A percentile compares a stretch with the other conserved stretches of the same genome.
Evolutionary conservation across 30 jellyfish, hydroid and myxozoan species (phyloP).

Genomic region (Aurelia coerulea): DNA sequence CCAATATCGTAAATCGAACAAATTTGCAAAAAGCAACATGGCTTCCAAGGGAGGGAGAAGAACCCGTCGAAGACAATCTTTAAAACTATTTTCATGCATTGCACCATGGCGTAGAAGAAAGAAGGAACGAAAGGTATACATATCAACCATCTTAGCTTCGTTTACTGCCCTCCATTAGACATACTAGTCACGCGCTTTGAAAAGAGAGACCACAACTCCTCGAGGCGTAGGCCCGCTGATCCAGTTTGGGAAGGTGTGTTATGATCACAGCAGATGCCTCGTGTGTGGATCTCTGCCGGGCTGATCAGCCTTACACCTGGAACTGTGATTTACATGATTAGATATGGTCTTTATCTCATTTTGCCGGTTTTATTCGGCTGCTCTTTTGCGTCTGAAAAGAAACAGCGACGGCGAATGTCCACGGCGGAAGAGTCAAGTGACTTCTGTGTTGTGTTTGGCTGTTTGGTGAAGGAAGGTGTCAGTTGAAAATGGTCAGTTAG

Average conservation of each 20-base stretch:
- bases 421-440: not conserved
- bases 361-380: not conserved
- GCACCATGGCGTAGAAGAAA: slow-evolving; percentile 82
- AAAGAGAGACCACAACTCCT: too few species aligned
- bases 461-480: too few species aligned
- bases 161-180: not conserved
- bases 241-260: too few species aligned
- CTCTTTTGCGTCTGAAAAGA: slow-evolving; percentile 9
- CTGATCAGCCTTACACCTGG: not conserved
- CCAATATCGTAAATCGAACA: slow-evolving; percentile 35
- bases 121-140: slow-evolving; percentile 61
- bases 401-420: not conserved
- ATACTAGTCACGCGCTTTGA: too few species aligned
- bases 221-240: too few species aligned
- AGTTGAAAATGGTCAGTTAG: too few species aligned
- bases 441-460: too few species aligned
- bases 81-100: slow-evolving; percentile 68
- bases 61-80: slow-evolving; percentile 65
- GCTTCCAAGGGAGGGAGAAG: slow-evolving; percentile 84
- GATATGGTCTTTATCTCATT: slow-evolving; percentile 9
- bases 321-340: slow-evolving; percentile 6
- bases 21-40: slow-evolving; percentile 26
- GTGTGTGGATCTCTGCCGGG: too few species aligned
- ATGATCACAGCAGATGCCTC: too few species aligned
- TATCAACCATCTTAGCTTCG: not conserved